Base-by-base conservation (phyloP, 2,888 invertebrate species). In the Pristionchus exspectatus region DNA sequence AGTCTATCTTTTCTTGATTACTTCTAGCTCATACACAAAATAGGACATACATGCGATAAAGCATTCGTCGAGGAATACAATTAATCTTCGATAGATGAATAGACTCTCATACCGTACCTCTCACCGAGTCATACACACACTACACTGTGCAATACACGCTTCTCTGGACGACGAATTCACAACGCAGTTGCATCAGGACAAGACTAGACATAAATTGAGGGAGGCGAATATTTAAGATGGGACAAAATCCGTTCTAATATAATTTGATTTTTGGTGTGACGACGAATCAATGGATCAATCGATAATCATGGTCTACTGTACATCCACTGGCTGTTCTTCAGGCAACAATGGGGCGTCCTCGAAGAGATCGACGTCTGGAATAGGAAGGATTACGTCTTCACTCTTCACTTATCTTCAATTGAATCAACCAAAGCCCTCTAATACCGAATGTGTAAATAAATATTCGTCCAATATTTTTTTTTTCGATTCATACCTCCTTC, bases 221-320 rank as follows among this genome's bases (percentile, higher is more conserved):
- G 74, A n/a, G 74, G 27, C 81, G 27, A 81, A 50, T 33, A 54
- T 12, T 18, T 50, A n/a, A n/a, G 50, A 50, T n/a, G 77, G 77
- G 81, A n/a, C 24, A 18, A 10, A 50, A 54, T 50, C 81, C 2
- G 50, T 81, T 81, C 50, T 54, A 81, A 27, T 27, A 14, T 50
- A 50, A 38, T 38, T 27, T 21, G n/a, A 10, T 33, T 18, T 81
- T n/a, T n/a, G 54, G n/a, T 24, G 81, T 12, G 50, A 81, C 50
- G 50, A 81, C 81, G 74, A 50, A 50, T 81, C 81, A 14, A 50
- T 81, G 44, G 38, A 50, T 77, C 50, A n/a, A 77, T 81, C 81
- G 81, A 81, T 81, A 81, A 81, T 54, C 50, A 81, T 4, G 24
- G 81, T 54, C 81, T 81, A 81, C 81, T 81, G 81, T 81, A 81